Evolutionary conservation across 2,797 vertebrate genomes (phyloP).

Genomic region (Iguana delicatissima): DNA sequence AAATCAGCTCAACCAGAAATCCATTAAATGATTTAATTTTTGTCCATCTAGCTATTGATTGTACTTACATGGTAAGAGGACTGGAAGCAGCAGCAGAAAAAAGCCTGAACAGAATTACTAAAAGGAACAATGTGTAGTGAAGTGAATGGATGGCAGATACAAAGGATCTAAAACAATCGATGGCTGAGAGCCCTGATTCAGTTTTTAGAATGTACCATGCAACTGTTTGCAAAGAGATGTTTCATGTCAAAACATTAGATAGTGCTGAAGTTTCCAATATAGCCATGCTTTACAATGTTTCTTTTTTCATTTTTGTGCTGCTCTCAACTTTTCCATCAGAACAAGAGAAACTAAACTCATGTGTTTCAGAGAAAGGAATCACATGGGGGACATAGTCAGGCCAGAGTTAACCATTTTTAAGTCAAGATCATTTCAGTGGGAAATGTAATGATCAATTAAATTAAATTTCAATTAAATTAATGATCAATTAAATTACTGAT

Average conservation of each 20-base stretch:
- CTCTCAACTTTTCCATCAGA: background rate
- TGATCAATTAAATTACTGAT: background rate
- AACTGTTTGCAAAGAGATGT: conserved; percentile 71
- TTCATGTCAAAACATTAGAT: conserved; percentile 77
- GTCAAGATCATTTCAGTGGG: background rate
- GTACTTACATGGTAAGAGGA: conserved; percentile 59
- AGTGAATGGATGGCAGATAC: conserved; percentile 67
- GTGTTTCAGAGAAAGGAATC: conserved; percentile 30
- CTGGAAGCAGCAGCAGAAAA: conserved; percentile 52
- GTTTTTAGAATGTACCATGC: conserved; percentile 62
- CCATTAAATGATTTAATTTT: conserved; percentile 83
- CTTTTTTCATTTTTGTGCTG: background rate
- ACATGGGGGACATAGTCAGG: background rate
- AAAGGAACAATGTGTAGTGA: conserved; percentile 54
- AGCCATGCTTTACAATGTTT: conserved; percentile 56
- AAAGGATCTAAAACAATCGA: conserved; percentile 74
- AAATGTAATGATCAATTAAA: background rate
- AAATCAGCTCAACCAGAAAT: conserved; percentile 81
- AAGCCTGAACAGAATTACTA: conserved; percentile 75
- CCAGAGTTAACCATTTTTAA: background rate
- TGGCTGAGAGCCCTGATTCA: conserved; percentile 74
- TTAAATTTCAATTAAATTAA: too few species aligned
- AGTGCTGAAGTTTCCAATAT: conserved; percentile 65
- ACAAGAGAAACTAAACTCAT: conserved; percentile 63
- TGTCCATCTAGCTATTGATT: conserved; percentile 79